phyloP scores from a whole-genome alignment of 2,113 vertebrate species.

The Caranx melampygus region DNA sequence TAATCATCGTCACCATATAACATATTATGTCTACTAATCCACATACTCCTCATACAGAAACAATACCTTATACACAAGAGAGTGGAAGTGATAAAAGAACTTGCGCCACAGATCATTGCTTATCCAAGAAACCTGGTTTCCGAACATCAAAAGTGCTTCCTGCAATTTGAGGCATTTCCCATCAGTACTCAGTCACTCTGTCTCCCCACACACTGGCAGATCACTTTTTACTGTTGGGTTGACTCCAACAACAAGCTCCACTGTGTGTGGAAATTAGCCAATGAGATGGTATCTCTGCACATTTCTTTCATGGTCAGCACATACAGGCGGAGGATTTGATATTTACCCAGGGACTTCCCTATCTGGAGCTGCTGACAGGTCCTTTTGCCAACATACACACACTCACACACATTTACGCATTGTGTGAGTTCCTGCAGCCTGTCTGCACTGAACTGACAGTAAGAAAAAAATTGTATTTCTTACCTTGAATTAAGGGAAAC shows the following conservation, averaged over 20 bases:
- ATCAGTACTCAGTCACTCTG: conserved; percentile 53
- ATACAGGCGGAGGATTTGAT: conserved; percentile 45
- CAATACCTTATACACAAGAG: conserved; percentile 7
- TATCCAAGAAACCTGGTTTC: conserved; percentile 72
- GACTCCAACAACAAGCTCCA: conserved; percentile 41
- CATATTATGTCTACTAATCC: not conserved
- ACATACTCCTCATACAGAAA: not conserved
- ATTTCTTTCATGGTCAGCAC: conserved; percentile 53
- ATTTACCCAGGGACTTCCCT: conserved; percentile 64
- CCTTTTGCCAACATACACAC: conserved; percentile 41
- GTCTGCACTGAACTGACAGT: not conserved
- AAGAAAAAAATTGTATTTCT: conserved; percentile 1
- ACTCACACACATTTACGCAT: not conserved
- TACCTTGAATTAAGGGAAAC: not conserved
- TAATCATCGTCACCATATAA: not conserved
- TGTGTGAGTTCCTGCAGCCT: conserved; percentile 32
- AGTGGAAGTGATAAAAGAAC: conserved; percentile 36
- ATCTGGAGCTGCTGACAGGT: conserved; percentile 32
- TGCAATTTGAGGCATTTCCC: conserved; percentile 67
- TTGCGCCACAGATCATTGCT: conserved; percentile 34
- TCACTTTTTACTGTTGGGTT: conserved; percentile 61
- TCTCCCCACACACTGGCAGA: conserved; percentile 44
- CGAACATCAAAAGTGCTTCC: conserved; percentile 69
- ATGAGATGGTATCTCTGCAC: conserved; percentile 56
- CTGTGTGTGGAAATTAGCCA: conserved; percentile 56